Base-by-base conservation (phyloP, 2,113 vertebrate genomes). In the Turdus rufiventris region DNA sequence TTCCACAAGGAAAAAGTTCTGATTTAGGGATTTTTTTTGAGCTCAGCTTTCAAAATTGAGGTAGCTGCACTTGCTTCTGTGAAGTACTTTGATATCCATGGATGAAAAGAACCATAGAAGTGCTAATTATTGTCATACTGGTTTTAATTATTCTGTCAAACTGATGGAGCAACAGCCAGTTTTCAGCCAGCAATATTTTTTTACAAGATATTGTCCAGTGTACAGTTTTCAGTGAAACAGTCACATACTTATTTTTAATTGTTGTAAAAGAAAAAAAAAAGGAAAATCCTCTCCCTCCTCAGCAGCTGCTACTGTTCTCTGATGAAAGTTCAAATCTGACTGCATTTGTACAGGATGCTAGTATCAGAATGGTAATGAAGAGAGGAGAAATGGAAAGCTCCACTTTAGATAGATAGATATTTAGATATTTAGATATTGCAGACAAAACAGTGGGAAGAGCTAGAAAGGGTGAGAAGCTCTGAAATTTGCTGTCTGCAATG, bases 71-170 rank as follows among this genome's bases (percentile, higher is more conserved):
- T 94, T 87, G 53, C 87, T 96, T 94, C 87, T 93, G 85, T 95
- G 94, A 95, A 94, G 91, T 94, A 62, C 96, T 97, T 97, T 96
- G 95, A 96, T 97, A 96, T 94, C 74, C 62, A 75, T 72, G 91
- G 94, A 96, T 96, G 94, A 97, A 97, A 97, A 97, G 96, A 93
- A 54, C 94, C 90, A 94, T 14, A 95, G 95, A 97, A 96, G 95
- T 94, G 96, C 95, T 96, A 96, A 97, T 97, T 96, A 95, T 94
- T 95, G 93, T 96, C 93, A 91, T 88, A 94, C 85, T 89, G 81
- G 71, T 96, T 94, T 97, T 96, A 97, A 97, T 97, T 96, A 94
- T 96, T 95, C 93, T 96, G 93, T 96, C 89, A 80, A 88, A 73
- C 63, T 82, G 88, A 94, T 0, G 3, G 85, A 97, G 61, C 13